phyloP scores from a whole-genome alignment of 2,113 vertebrate genomes.

The Tretioscincus oriximinensis region DNA sequence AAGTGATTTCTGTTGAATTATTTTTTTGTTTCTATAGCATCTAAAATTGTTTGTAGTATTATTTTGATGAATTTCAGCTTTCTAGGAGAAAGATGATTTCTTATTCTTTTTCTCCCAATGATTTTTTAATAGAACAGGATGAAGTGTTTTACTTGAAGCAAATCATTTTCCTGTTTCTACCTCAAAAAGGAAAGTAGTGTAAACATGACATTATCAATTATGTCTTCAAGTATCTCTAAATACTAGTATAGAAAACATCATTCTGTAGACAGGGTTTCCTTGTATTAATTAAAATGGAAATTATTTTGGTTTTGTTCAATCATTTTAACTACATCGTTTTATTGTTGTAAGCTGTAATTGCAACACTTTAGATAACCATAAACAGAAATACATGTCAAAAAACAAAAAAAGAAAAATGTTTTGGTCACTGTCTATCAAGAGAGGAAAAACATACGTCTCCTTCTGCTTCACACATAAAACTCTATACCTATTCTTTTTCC shows the following conservation, averaged over 20 bases:
- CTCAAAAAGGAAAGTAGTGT: neutral
- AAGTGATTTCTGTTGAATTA: neutral
- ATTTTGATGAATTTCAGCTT: neutral
- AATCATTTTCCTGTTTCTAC: neutral
- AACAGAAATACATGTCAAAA: slow-evolving; percentile 10
- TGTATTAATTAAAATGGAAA: slow-evolving; percentile 20
- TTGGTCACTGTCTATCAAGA: slow-evolving; percentile 7
- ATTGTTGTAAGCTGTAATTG: slow-evolving; percentile 2
- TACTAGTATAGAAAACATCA: neutral
- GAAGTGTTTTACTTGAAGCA: neutral
- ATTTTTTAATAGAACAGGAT: neutral
- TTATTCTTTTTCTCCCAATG: neutral
- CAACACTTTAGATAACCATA: slow-evolving; percentile 5
- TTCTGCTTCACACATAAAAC: neutral
- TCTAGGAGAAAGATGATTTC: neutral
- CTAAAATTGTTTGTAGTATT: neutral
- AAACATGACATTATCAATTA: slow-evolving; percentile 34
- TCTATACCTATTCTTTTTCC: neutral
- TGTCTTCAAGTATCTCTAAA: slow-evolving; percentile 14
- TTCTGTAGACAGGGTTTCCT: slow-evolving; percentile 3
- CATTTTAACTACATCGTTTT: neutral
- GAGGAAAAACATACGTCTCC: neutral
- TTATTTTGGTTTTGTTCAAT: slow-evolving; percentile 21
- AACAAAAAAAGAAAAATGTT: slow-evolving; percentile 14
- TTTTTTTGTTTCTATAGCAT: neutral